A percentile compares a stretch with the other conserved stretches of the same genome.
Conservation (phyloP, 2,888 invertebrate species). For the Eulithis testata region DNA sequence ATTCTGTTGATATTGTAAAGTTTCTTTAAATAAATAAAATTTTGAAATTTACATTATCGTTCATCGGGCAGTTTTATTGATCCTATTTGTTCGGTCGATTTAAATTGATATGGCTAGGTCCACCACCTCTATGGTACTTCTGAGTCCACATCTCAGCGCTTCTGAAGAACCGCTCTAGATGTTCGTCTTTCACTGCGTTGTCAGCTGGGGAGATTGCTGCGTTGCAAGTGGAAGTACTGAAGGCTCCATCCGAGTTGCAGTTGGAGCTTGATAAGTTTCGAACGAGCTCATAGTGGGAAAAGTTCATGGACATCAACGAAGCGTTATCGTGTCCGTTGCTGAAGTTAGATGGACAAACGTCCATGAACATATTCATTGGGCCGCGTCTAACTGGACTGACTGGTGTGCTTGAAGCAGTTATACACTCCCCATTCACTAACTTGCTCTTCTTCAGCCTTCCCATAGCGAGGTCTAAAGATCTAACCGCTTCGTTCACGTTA, state of each 20-base stretch:
- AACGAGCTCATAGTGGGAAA: slow-evolving; percentile 75
- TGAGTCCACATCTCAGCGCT: slow-evolving; percentile 72
- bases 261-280: slow-evolving; percentile 70
- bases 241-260: slow-evolving; percentile 69
- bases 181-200: slow-evolving; percentile 62
- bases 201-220: slow-evolving; percentile 54
- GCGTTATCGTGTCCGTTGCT: slow-evolving; percentile 54
- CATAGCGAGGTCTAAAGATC: slow-evolving; percentile 64
- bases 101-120: slow-evolving; percentile 48
- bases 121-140: slow-evolving; percentile 44
- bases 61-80: slow-evolving; percentile 72
- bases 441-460: slow-evolving; percentile 69
- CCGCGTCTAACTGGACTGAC: slow-evolving; percentile 41
- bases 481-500: slow-evolving; percentile 64
- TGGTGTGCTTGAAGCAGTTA: slow-evolving; percentile 40
- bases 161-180: slow-evolving; percentile 72
- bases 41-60: slow-evolving; percentile 83
- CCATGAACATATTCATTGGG: slow-evolving; percentile 57
- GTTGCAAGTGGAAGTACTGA: slow-evolving; percentile 64
- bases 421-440: slow-evolving; percentile 56
- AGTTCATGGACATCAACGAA: slow-evolving; percentile 73
- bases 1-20: slow-evolving; percentile 82
- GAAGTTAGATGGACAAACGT: slow-evolving; percentile 50
- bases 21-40: slow-evolving; percentile 83
- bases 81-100: slow-evolving; percentile 53